phyloP scores from a whole-genome alignment of 2,888 invertebrate species.

The Apamea sordens region DNA sequence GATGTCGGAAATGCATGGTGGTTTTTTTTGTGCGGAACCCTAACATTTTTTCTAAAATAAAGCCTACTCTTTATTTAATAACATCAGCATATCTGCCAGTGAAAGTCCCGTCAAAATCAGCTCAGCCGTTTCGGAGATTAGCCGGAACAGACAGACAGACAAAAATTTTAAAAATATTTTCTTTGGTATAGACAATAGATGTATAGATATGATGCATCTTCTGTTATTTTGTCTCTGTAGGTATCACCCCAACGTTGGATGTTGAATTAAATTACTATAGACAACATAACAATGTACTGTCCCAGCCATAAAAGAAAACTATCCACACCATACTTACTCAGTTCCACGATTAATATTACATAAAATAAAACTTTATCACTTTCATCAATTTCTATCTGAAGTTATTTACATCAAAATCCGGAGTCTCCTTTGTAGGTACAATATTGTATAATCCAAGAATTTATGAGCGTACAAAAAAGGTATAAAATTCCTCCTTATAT shows the following conservation, averaged over 20 bases:
- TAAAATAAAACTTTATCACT: conserved; percentile 45
- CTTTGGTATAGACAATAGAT: background rate
- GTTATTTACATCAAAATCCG: conserved; percentile 52
- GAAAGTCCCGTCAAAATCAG: too few relatives aligned
- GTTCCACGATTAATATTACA: conserved; percentile 56
- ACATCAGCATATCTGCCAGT: too few relatives aligned
- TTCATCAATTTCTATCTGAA: conserved; percentile 55
- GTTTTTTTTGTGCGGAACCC: background rate
- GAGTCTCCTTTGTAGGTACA: conserved; percentile 53
- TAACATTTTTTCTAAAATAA: too few relatives aligned
- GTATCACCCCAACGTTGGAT: background rate
- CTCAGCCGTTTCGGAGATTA: too few relatives aligned
- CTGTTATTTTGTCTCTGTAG: background rate
- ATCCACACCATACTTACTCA: conserved; percentile 35
- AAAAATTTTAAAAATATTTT: too few relatives aligned
- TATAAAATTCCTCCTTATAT: conserved; percentile 59
- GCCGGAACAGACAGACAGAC: too few relatives aligned
- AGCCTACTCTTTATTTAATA: too few relatives aligned
- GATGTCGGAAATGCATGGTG: background rate
- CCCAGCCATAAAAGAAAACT: conserved; percentile 33
- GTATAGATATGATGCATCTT: background rate
- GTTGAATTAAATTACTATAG: background rate
- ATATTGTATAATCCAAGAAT: conserved; percentile 62
- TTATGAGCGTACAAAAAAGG: conserved; percentile 60
- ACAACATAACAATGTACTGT: background rate